Percentiles rank a stretch among this genome's conserved stretches.
Conservation (phyloP, 2,888 invertebrate genomes). For the Dasypogon diadema region DNA sequence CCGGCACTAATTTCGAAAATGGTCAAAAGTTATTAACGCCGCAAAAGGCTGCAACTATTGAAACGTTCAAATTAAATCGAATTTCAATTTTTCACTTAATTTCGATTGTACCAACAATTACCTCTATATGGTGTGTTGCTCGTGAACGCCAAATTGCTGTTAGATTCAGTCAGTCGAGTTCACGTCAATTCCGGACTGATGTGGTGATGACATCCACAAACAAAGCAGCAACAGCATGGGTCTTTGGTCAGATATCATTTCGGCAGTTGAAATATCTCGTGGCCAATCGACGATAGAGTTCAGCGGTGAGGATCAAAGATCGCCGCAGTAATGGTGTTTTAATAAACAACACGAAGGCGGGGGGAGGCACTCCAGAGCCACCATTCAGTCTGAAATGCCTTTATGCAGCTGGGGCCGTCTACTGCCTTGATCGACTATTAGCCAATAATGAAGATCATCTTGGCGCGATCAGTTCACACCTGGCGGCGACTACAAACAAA, state of each 20-base stretch:
- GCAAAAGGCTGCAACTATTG: constrained; percentile 38
- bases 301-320: constrained; percentile 38
- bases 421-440: constrained; percentile 36
- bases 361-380: constrained; percentile 10
- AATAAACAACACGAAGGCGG: constrained; percentile 22
- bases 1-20: constrained; percentile 34
- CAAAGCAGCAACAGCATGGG: constrained; percentile 12
- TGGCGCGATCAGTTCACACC: constrained; percentile 46
- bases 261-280: constrained; percentile 20
- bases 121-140: constrained; percentile 22
- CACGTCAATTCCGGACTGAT: neutral
- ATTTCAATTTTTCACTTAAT: constrained; percentile 52
- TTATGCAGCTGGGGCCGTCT: neutral
- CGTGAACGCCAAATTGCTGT: constrained; percentile 17
- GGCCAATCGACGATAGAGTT: constrained; percentile 46
- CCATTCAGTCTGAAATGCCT: neutral
- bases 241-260: constrained; percentile 28
- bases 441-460: constrained; percentile 50
- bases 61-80: constrained; percentile 50
- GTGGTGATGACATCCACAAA: constrained; percentile 29
- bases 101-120: constrained; percentile 43
- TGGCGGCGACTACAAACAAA: constrained; percentile 50
- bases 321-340: constrained; percentile 34
- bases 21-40: constrained; percentile 38
- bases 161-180: neutral